A percentile compares a stretch with the other conserved stretches of the same genome.
These are phyloP conservation scores for Coptotermes formosanus DNA, from an alignment of 1,140 invertebrate species.

Conservation along the genomic window DNA sequence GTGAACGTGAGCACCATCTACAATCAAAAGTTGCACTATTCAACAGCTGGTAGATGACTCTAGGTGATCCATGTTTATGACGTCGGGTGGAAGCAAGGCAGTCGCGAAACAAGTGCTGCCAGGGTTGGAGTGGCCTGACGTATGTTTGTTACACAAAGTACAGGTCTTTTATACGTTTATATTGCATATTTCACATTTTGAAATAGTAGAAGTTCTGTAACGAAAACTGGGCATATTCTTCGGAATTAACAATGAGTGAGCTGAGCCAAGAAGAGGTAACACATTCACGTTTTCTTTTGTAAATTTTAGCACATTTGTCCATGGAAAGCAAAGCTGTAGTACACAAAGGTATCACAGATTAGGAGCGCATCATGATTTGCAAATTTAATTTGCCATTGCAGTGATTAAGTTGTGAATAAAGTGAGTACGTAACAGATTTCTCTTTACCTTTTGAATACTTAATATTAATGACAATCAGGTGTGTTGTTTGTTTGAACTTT, in stretches of 20 bases:
- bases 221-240: neutral
- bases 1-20: neutral
- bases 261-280: slow-evolving; percentile 72
- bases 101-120: slow-evolving; percentile 20
- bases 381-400: neutral
- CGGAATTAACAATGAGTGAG: slow-evolving; percentile 60
- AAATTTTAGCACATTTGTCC: neutral
- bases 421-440: too few relatives aligned
- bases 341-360: slow-evolving; percentile 21
- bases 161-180: slow-evolving; percentile 24
- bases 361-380: slow-evolving; percentile 36
- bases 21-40: neutral
- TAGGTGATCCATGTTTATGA: neutral
- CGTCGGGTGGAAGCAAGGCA: neutral
- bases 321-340: neutral
- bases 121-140: neutral
- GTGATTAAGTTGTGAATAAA: slow-evolving; percentile 21
- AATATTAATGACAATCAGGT: too few relatives aligned
- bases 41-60: slow-evolving; percentile 22
- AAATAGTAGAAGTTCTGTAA: too few relatives aligned
- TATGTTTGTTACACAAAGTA: neutral
- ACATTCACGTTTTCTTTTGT: slow-evolving; percentile 25
- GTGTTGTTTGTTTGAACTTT: too few relatives aligned
- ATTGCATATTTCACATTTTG: slow-evolving; percentile 14
- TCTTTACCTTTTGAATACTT: too few relatives aligned